These are phyloP conservation scores for Dasyurus viverrinus DNA, from an alignment of 2,113 vertebrate genomes.

Conservation along the genomic window DNA sequence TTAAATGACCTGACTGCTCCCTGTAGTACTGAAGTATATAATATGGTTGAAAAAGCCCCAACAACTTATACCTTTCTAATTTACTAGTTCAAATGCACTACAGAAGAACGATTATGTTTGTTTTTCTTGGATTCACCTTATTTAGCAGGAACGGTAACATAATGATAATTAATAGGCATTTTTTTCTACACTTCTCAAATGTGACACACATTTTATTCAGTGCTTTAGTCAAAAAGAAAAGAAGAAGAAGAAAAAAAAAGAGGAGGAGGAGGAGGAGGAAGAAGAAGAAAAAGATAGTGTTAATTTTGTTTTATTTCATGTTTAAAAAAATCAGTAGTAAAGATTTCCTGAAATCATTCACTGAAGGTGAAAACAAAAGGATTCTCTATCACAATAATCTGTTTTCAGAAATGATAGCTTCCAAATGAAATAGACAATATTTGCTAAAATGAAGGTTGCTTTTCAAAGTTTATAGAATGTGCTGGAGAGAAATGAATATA, in stretches of 20 bases:
- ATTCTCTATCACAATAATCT: slow-evolving; percentile 74
- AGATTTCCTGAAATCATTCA: slow-evolving; percentile 78
- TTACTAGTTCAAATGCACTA: slow-evolving; percentile 74
- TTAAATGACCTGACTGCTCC: not conserved
- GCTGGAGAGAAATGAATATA: not conserved
- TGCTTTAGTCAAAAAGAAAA: slow-evolving; percentile 71
- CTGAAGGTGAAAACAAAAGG: slow-evolving; percentile 72
- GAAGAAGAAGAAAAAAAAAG: slow-evolving; percentile 52
- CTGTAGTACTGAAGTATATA: not conserved
- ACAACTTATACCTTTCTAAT: slow-evolving; percentile 59
- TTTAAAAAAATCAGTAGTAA: slow-evolving; percentile 78
- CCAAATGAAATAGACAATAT: slow-evolving; percentile 50
- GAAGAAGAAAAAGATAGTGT: slow-evolving; percentile 59
- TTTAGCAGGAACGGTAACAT: slow-evolving; percentile 78
- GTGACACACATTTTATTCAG: slow-evolving; percentile 75
- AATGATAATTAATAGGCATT: slow-evolving; percentile 73
- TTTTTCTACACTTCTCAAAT: slow-evolving; percentile 73
- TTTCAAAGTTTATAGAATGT: slow-evolving; percentile 58
- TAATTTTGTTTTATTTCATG: slow-evolving; percentile 76
- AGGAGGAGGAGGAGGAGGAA: slow-evolving; percentile 48
- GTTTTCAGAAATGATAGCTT: slow-evolving; percentile 76
- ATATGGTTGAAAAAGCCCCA: not conserved
- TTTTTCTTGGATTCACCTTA: slow-evolving; percentile 81
- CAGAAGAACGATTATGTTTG: slow-evolving; percentile 81
- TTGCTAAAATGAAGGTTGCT: slow-evolving; percentile 52